Base-by-base conservation (phyloP, 2,888 invertebrate species). In the Bruchidius siliquastri region DNA sequence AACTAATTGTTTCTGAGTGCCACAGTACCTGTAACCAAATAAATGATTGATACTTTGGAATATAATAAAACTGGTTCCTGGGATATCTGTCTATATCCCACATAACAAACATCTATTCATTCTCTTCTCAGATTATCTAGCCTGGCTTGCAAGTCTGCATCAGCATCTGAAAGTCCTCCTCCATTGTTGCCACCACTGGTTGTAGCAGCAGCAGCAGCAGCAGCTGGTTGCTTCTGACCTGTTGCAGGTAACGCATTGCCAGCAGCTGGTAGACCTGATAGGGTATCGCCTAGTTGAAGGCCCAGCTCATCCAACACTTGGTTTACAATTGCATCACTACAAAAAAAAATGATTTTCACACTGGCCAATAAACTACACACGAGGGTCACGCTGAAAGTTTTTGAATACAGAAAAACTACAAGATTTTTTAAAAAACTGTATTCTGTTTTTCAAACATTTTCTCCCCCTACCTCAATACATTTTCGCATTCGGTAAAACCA, bases 221-320 rank as follows among this genome's bases (percentile, higher is more conserved):
- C 88, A 77, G 91, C 88, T 20, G 93, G 92, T 74, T 90, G 90
- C 82, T 93, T 92, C 22, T 90, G 89, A 80, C 89, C 88, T 68
- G 88, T 81, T 67, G 89, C 87, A 66, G 89, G 88, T 67, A 92
- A 80, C 0, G 90, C 88, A 18, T 90, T 90, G 20, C 89, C 88
- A 0, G 92, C 90, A 80, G 90, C 88, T 0, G 98, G 98, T 79
- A 99, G 88, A 68, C 96, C 97, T 32, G 95, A 95, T 75, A 99
- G 88, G 86, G 96, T 94, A 86, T 98, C 98, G 77, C 92, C 94
- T 82, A 99, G 89, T 88, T 99, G 98, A 77, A 99, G 90, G 32
- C 99, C 99, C 80, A 99, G 88, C 88, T 99, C 99, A 87, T 99
- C 99, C 81, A 99, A 88, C 73, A 99, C 98, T 91, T 99, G 97